Percentiles rank a stretch among this genome's conserved stretches.
phyloP scores from a whole-genome alignment of 2,113 vertebrate species.

The Microcebus ravelobensis region DNA sequence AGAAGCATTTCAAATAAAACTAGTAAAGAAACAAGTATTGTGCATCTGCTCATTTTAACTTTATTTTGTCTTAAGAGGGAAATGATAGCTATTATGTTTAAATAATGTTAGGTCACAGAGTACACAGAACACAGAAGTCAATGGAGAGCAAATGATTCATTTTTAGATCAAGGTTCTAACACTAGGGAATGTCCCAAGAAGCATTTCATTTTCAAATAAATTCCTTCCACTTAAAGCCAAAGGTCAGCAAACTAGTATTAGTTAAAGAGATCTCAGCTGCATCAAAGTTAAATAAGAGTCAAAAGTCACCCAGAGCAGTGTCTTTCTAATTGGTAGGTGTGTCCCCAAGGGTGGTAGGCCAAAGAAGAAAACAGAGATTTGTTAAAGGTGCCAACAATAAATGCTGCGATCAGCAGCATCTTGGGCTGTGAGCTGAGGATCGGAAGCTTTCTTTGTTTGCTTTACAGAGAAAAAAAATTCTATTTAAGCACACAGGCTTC shows the following conservation, averaged over 20 bases:
- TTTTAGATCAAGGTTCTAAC: conserved; percentile 61
- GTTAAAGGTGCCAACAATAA: conserved; percentile 39
- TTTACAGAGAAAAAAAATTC: not conserved
- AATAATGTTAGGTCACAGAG: conserved; percentile 36
- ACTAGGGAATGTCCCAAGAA: conserved; percentile 46
- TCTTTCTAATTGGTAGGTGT: conserved; percentile 62
- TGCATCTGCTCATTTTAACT: not conserved
- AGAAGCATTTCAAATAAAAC: conserved; percentile 26
- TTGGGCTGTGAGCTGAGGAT: not conserved
- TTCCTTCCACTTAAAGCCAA: conserved; percentile 60
- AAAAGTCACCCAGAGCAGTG: conserved; percentile 47
- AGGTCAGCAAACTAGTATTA: conserved; percentile 72
- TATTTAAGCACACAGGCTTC: not conserved
- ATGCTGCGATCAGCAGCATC: conserved; percentile 36
- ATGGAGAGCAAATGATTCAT: conserved; percentile 33
- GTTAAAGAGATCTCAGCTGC: conserved; percentile 71
- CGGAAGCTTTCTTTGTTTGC: conserved; percentile 22
- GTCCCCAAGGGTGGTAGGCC: conserved; percentile 35
- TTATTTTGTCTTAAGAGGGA: not conserved
- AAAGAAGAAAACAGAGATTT: conserved; percentile 39
- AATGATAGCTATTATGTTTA: not conserved
- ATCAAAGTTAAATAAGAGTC: conserved; percentile 72
- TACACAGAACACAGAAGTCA: conserved; percentile 54
- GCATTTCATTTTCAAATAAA: conserved; percentile 72
- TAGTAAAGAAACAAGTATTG: not conserved